A percentile compares a stretch with the other conserved stretches of the same genome.
phyloP scores from a whole-genome alignment of 2,113 vertebrate species.

The Pipa parva region DNA sequence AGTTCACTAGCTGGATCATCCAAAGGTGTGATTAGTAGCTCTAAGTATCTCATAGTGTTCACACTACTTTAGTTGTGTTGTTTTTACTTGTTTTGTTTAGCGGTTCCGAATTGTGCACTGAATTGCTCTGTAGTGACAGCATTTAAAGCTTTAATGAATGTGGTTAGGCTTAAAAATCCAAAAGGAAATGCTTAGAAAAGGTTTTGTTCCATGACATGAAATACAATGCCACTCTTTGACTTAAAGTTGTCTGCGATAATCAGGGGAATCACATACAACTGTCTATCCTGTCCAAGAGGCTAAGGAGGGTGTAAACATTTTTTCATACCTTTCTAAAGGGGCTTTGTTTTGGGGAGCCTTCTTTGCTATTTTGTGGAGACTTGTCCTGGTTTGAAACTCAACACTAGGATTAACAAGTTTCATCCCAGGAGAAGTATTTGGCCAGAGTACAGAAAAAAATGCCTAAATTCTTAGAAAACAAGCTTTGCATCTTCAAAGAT shows the following conservation, averaged over 20 bases:
- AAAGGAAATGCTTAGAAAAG: conserved; percentile 64
- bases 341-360: conserved; percentile 73
- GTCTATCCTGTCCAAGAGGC: conserved; percentile 66
- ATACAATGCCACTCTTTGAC: conserved; percentile 75
- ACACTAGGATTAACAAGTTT: conserved; percentile 71
- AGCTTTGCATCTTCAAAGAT: conserved; percentile 42
- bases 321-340: conserved; percentile 57
- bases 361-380: conserved; percentile 60
- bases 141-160: conserved; percentile 65
- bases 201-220: conserved; percentile 72
- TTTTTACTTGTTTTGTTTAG: conserved; percentile 35
- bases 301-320: conserved; percentile 67
- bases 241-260: conserved; percentile 70
- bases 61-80: conserved; percentile 19
- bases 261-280: conserved; percentile 61
- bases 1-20: conserved; percentile 22
- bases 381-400: conserved; percentile 62
- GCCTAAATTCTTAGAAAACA: conserved; percentile 39
- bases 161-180: conserved; percentile 71
- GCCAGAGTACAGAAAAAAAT: conserved; percentile 42
- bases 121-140: conserved; percentile 9
- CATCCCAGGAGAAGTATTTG: conserved; percentile 58
- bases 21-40: conserved; percentile 34
- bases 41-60: conserved; percentile 24
- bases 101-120: conserved; percentile 10